A percentile compares a stretch with the other conserved stretches of the same genome.
phyloP scores from a whole-genome alignment of 1,140 invertebrate genomes.

The Bombus pascuorum region DNA sequence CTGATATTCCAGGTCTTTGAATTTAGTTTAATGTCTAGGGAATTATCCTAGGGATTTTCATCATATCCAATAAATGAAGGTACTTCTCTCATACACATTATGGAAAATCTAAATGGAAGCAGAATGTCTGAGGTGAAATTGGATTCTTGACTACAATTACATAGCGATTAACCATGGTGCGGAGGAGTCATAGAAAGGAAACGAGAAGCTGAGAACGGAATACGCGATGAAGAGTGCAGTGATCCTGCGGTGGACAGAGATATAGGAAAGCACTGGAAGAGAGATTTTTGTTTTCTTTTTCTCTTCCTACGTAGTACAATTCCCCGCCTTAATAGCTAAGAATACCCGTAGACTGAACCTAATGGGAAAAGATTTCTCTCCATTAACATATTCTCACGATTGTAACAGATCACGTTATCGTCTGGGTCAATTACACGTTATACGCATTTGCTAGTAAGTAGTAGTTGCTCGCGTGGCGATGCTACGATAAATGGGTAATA shows the following conservation, averaged over 20 bases:
- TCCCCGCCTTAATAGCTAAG: conserved; percentile 20
- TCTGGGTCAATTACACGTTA: background rate
- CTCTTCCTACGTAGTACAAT: background rate
- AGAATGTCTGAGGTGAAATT: background rate
- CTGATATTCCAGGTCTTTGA: background rate
- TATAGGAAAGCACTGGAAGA: background rate
- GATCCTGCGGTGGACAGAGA: background rate
- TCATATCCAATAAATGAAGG: too few relatives aligned
- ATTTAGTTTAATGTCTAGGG: too few relatives aligned
- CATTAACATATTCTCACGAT: conserved; percentile 31
- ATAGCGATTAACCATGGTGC: conserved; percentile 8
- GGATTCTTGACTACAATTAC: conserved; percentile 11
- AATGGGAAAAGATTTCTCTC: conserved; percentile 18
- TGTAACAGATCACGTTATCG: conserved; percentile 15
- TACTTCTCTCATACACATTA: too few relatives aligned
- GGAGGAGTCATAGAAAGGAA: background rate
- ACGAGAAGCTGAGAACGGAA: background rate
- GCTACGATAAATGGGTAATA: conserved; percentile 27
- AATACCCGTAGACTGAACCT: background rate
- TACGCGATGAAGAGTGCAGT: conserved; percentile 16
- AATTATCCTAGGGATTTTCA: background rate
- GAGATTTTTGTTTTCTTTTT: background rate
- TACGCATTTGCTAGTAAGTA: background rate
- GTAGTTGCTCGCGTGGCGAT: conserved; percentile 8
- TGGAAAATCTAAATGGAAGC: background rate